Conservation (phyloP, 2,888 invertebrate species). For the Drosophila ezoana region DNA sequence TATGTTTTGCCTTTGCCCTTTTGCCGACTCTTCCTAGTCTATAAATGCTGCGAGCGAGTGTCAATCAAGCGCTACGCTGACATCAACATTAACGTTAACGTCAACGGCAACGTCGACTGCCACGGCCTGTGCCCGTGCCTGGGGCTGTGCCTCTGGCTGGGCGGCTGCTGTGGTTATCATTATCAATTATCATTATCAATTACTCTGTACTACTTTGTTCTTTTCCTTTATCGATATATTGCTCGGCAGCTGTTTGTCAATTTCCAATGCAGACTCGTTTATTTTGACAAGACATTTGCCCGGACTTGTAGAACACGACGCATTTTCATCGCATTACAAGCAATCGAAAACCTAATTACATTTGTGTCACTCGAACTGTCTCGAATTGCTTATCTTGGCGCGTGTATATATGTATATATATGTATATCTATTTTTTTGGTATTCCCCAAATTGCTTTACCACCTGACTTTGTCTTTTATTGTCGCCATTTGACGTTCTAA, state of each 20-base stretch:
- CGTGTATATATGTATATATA: neutral
- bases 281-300: neutral
- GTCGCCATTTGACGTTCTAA: neutral
- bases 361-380: constrained; percentile 16
- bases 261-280: neutral
- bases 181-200: constrained; percentile 44
- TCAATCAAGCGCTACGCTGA: constrained; percentile 57
- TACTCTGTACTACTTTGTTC: neutral
- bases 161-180: constrained; percentile 37
- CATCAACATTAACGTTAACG: constrained; percentile 24
- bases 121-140: neutral
- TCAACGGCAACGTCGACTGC: constrained; percentile 1
- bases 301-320: neutral
- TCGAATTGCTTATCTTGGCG: constrained; percentile 13
- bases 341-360: constrained; percentile 32
- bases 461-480: neutral
- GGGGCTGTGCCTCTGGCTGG: constrained; percentile 2
- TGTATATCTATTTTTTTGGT: neutral
- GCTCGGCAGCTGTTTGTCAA: neutral
- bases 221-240: neutral
- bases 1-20: constrained; percentile 32
- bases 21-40: constrained; percentile 26
- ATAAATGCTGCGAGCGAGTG: constrained; percentile 28
- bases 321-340: constrained; percentile 22
- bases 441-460: constrained; percentile 8